A percentile compares a stretch with the other conserved stretches of the same genome.
These are phyloP conservation scores for Montipora sp. DNA, from an alignment of 64 coral and sea anemone species.

Conservation along the genomic window DNA sequence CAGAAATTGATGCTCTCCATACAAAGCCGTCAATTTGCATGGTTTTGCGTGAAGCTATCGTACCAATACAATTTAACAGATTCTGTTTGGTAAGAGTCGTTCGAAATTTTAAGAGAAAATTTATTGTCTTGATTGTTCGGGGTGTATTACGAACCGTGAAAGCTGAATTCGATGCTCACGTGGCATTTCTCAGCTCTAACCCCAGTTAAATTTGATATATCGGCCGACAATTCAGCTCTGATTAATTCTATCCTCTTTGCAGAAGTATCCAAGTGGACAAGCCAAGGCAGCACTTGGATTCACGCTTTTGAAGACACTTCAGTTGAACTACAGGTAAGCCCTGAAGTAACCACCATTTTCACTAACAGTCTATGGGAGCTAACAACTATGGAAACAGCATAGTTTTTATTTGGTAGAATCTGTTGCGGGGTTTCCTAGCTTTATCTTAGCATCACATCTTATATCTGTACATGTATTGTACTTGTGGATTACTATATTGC, in stretches of 20 bases:
- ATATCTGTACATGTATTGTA: neutral
- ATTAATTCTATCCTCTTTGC: neutral
- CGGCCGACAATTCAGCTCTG: too few relatives aligned
- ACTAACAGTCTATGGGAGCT: neutral
- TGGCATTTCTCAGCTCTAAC: neutral
- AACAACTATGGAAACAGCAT: neutral
- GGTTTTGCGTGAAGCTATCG: neutral
- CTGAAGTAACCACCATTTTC: neutral
- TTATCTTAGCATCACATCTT: conserved; percentile 36
- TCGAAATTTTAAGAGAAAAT: too few relatives aligned
- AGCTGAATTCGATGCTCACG: neutral
- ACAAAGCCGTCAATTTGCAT: neutral
- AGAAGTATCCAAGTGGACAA: neutral
- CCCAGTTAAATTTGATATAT: too few relatives aligned
- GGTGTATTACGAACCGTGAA: neutral
- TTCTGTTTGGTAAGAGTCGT: neutral
- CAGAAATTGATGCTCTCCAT: neutral
- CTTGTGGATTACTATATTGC: conserved; percentile 1
- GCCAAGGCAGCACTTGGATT: neutral
- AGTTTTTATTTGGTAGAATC: neutral
- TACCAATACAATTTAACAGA: neutral
- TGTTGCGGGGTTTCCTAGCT: neutral
- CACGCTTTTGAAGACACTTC: neutral
- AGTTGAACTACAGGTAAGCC: neutral
- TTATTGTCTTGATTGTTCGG: too few relatives aligned